Conservation (phyloP, 2,797 vertebrate species). For the Allobates femoralis region DNA sequence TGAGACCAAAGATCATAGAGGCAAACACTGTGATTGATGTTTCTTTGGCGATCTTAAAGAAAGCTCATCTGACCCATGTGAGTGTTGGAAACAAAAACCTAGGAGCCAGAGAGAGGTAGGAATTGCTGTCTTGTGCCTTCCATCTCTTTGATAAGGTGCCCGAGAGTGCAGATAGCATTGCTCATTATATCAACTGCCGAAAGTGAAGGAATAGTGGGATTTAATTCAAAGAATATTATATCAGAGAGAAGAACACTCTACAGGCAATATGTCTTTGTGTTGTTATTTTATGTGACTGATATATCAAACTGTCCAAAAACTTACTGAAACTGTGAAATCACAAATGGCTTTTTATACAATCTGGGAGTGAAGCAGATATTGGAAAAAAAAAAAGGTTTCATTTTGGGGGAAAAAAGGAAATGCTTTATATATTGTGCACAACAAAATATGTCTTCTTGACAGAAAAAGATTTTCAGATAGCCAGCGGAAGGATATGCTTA, state of each 20-base stretch:
- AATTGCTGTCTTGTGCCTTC: constrained; percentile 49
- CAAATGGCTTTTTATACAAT: constrained; percentile 51
- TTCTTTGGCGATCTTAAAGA: constrained; percentile 41
- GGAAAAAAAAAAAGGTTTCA: constrained; percentile 24
- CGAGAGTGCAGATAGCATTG: constrained; percentile 43
- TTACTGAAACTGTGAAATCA: constrained; percentile 43
- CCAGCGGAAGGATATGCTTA: background rate
- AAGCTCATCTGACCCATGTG: constrained; percentile 41
- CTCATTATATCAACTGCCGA: constrained; percentile 53
- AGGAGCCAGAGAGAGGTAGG: constrained; percentile 43
- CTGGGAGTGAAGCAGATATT: constrained; percentile 35
- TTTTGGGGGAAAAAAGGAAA: constrained; percentile 13
- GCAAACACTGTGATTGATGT: constrained; percentile 44
- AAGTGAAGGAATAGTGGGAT: constrained; percentile 50
- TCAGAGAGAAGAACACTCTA: constrained; percentile 50
- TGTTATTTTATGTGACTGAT: constrained; percentile 53
- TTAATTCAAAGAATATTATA: constrained; percentile 54
- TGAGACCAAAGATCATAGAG: constrained; percentile 37
- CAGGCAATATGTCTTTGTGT: constrained; percentile 50
- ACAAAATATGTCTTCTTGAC: constrained; percentile 6
- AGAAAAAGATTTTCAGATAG: background rate
- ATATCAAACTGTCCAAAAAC: constrained; percentile 49
- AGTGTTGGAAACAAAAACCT: too few relatives aligned
- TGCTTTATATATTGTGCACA: constrained; percentile 21
- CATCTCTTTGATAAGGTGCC: constrained; percentile 51